Conservation (phyloP, 2,888 invertebrate species). For the Heliconius ismenius region DNA sequence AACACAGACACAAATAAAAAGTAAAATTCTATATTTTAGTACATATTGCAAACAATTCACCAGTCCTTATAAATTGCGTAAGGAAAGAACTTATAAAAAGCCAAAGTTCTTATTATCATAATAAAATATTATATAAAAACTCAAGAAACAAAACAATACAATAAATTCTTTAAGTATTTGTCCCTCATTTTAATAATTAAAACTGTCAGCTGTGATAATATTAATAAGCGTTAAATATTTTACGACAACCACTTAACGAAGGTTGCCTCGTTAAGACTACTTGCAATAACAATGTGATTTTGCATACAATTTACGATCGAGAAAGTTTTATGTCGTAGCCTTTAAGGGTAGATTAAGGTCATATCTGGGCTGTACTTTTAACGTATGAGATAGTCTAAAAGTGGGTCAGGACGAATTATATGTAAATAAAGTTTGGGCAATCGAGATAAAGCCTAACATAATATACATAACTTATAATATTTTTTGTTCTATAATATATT, state of each 20-base stretch:
- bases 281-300: slow-evolving; percentile 14
- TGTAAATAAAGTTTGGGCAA: background rate
- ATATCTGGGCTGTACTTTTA: background rate
- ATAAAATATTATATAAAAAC: slow-evolving; percentile 1
- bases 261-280: slow-evolving; percentile 16
- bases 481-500: background rate
- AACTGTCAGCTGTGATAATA: slow-evolving; percentile 15
- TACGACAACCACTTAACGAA: slow-evolving; percentile 3
- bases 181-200: background rate
- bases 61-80: background rate
- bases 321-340: slow-evolving; percentile 11
- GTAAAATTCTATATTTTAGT: background rate
- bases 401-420: background rate
- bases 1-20: background rate
- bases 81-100: background rate
- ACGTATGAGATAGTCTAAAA: background rate
- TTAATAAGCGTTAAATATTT: slow-evolving; percentile 15
- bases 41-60: background rate
- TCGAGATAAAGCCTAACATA: background rate
- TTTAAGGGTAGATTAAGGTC: slow-evolving; percentile 18
- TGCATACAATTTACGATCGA: slow-evolving; percentile 18
- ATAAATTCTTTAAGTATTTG: background rate
- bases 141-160: background rate
- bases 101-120: background rate
- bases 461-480: background rate